Evolutionary conservation across 2,888 invertebrate genomes (phyloP).

Genomic region (Colostygia pectinataria): DNA sequence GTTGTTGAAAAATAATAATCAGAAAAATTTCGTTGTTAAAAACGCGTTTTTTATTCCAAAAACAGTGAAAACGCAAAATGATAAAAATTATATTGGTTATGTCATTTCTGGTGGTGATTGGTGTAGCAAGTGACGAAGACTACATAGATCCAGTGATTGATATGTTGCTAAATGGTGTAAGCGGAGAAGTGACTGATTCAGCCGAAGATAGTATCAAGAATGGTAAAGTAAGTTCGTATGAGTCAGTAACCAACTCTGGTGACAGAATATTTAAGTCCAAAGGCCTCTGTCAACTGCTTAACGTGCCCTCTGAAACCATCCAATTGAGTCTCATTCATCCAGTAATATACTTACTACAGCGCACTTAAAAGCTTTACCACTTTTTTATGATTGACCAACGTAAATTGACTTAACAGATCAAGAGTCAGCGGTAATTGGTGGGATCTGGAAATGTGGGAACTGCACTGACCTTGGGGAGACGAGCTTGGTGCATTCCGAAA

Average conservation of each 20-base stretch:
- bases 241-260: too few relatives aligned
- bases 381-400: too few relatives aligned
- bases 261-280: too few relatives aligned
- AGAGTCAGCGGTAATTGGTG: conserved; percentile 37
- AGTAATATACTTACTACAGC: too few relatives aligned
- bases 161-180: conserved; percentile 48
- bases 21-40: too few relatives aligned
- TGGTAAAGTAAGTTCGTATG: conserved; percentile 40
- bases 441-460: conserved; percentile 56
- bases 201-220: conserved; percentile 26
- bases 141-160: conserved; percentile 49
- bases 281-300: too few relatives aligned
- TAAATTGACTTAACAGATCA: conserved; percentile 35
- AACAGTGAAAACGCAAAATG: too few relatives aligned
- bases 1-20: too few relatives aligned
- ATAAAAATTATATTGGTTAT: conserved; percentile 33
- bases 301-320: too few relatives aligned
- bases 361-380: too few relatives aligned
- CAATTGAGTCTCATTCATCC: too few relatives aligned
- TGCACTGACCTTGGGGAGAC: conserved; percentile 44
- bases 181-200: conserved; percentile 25
- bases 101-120: conserved; percentile 9
- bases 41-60: too few relatives aligned
- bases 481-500: conserved; percentile 46
- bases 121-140: conserved; percentile 33